Base-by-base conservation (phyloP, 2,113 vertebrate species). In the Ammospiza caudacuta region DNA sequence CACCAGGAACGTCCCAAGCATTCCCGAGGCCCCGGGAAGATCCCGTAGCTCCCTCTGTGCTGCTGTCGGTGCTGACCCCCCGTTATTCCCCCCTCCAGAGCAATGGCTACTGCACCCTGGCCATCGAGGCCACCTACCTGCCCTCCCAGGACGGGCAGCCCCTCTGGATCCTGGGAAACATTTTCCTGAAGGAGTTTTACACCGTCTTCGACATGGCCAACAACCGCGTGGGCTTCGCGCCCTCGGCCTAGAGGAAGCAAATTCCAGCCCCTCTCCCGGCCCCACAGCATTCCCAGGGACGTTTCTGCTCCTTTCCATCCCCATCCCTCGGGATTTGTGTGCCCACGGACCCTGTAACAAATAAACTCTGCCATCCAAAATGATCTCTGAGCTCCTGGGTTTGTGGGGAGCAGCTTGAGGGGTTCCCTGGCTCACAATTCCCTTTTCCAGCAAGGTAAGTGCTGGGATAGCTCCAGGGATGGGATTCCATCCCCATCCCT, bases 161-260 rank as follows among this genome's bases (percentile, higher is more conserved):
- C 2, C 92, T 93, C 83, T 97, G 95, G 96, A 97, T 79, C 82
- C 51, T 95, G 58, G 93, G 95, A 1, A 58, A 95, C 1, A 35
- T 97, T 24, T 97, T 95, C 94, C 96, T 98, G 31, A 92, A 82
- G 90, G 95, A 98, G 59, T 98, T 97, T 82, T 98, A 98, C 89
- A 97, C 95, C 12, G 3, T 92, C 67, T 98, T 96, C 12, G 97
- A 98, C 83, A 94, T 96, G 82, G 91, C 33, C 20, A 95, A 96
- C 83, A 96, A 96, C 83, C 62, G 78, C 3, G 55, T 98, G 1
- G 98, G 98, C 80, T 98, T 98, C 0, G 98, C 98, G 33, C 28
- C 3, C 0, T 94, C 97, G 0, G 96, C 5, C 2, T 97, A 94
- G 95, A 74, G 64, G 47, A 12, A 14, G 39, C 2, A 0, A 27